phyloP scores from a whole-genome alignment of 2,888 invertebrate species.

The Cerastis leucographa region DNA sequence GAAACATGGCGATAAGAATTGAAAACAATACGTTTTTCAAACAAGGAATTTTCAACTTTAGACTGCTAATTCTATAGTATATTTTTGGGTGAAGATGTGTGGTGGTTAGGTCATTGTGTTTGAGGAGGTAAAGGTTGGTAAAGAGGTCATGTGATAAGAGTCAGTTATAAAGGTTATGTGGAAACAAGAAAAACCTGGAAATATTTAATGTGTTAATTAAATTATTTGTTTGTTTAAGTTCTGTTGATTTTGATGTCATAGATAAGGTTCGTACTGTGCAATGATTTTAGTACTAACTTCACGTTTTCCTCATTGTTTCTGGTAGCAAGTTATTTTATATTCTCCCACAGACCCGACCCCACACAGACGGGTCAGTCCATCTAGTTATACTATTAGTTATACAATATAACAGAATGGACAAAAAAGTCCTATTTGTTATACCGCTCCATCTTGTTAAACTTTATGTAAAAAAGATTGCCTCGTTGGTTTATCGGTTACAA shows the following conservation, averaged over 20 bases:
- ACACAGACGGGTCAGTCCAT: too few species aligned
- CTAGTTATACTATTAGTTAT: too few species aligned
- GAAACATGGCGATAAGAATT: conserved; percentile 81
- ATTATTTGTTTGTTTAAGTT: conserved; percentile 12
- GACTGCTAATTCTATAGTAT: conserved; percentile 55
- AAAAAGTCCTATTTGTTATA: too few species aligned
- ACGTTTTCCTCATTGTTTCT: not conserved
- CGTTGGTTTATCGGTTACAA: too few species aligned
- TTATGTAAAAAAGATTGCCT: too few species aligned
- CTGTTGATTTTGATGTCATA: conserved; percentile 11
- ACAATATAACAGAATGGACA: too few species aligned
- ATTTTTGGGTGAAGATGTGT: conserved; percentile 55
- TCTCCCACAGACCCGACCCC: too few species aligned
- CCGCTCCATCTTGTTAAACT: too few species aligned
- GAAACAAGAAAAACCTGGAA: conserved; percentile 80
- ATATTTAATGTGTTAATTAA: conserved; percentile 37
- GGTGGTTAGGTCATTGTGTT: conserved; percentile 71
- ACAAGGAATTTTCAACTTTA: conserved; percentile 68
- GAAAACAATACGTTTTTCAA: conserved; percentile 70
- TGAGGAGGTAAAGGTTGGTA: conserved; percentile 75
- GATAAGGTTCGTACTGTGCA: not conserved
- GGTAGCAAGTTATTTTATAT: not conserved
- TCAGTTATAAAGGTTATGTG: conserved; percentile 80
- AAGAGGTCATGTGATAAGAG: conserved; percentile 88
- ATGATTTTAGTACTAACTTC: not conserved